Evolutionary conservation across 2,888 invertebrate genomes (phyloP), one percentile per base, ranked within the genome.

Genomic region (Apotomis turbidana): DNA sequence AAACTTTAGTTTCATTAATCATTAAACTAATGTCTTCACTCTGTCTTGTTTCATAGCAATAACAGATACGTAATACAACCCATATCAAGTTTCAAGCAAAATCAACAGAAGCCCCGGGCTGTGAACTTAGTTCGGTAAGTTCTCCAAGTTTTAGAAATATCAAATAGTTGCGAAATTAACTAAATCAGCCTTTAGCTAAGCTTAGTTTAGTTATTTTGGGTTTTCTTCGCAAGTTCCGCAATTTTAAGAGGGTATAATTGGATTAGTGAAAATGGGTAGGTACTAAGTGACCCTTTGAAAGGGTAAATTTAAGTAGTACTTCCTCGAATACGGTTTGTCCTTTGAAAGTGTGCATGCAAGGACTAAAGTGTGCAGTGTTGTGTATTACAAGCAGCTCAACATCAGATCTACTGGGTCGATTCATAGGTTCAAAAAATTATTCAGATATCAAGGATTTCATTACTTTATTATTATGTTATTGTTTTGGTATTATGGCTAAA

Each of bases 61-160:
- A 41, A 15, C 41, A 38, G 36, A 41, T n/a, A 52, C 57, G 51
- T 52, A 54, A 73, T 69, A 36, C 1, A 6, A 12, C 66, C 44
- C 61, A 36, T 58, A 66, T 75, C 60, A 57, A 55, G 54, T 74
- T 74, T 73, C 73, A 12, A 60, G 63, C 61, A 71, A 71, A 74
- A 70, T 75, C 71, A 74, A 72, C 75, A 75, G 74, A 63, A 71
- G 54, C 67, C 52, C 49, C 46, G 3, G 52, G 15, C 36, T 52
- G 12, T 41, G 46, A 66, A 52, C 13, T 52, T 49, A 52, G 52
- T 63, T 70, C 44, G 13, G 46, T 58, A 54, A 66, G 63, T 64
- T 64, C 38, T 38, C 4, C 3, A 51, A 73, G 69, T 72, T 74
- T 72, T 49, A 74, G 72, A 74, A 72, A 72, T 74, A 74, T 74